Conservation (phyloP, 2,113 vertebrate genomes). For the Thunnus maccoyii region DNA sequence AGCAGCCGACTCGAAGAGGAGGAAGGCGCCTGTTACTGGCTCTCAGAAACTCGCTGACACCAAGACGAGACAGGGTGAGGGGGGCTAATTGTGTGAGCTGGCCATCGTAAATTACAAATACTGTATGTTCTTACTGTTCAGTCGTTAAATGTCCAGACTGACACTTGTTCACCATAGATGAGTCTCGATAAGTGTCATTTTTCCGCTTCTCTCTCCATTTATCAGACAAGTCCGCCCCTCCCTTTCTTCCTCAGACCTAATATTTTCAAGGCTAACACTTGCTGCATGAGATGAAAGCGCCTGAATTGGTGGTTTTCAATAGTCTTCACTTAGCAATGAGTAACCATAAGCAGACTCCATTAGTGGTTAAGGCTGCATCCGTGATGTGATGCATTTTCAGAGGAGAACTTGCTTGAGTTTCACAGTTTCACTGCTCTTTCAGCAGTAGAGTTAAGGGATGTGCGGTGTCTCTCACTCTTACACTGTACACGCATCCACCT, state of each 20-base stretch:
- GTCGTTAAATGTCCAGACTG: background rate
- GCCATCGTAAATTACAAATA: conserved; percentile 1
- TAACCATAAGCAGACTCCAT: conserved; percentile 52
- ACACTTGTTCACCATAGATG: conserved; percentile 3
- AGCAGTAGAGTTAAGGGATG: background rate
- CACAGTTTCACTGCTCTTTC: background rate
- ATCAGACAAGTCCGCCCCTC: background rate
- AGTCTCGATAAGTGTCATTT: background rate
- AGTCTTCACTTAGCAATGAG: conserved; percentile 41
- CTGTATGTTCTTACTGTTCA: conserved; percentile 8
- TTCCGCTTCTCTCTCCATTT: background rate
- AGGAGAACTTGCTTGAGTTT: conserved; percentile 16
- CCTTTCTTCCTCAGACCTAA: conserved; percentile 10
- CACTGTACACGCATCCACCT: background rate
- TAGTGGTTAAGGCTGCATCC: conserved; percentile 53
- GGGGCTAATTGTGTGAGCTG: background rate
- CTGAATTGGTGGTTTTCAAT: conserved; percentile 43
- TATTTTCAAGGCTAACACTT: conserved; percentile 39
- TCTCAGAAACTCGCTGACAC: conserved; percentile 20
- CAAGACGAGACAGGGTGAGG: conserved; percentile 15
- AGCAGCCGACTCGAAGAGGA: conserved; percentile 19
- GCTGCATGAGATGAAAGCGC: conserved; percentile 49
- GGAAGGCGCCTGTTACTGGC: conserved; percentile 21
- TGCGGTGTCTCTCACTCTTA: background rate
- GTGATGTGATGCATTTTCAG: conserved; percentile 21